Conservation (phyloP, 2,113 vertebrate species). For the Hypanus sabinus region DNA sequence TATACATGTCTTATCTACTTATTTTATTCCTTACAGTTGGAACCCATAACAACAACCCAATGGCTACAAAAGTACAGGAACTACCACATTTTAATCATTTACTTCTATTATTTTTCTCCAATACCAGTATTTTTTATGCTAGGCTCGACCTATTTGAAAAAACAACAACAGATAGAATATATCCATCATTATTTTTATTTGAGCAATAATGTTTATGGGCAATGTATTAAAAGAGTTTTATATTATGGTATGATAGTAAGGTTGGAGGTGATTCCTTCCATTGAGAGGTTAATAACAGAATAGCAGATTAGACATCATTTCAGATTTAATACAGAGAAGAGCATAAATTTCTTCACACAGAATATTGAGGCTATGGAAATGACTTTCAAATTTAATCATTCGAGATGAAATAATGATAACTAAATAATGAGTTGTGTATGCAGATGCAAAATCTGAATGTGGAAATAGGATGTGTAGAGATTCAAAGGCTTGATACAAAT, state of each 20-base stretch:
- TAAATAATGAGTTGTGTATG: not conserved
- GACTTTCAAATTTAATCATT: not conserved
- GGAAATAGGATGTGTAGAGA: not conserved
- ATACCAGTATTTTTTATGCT: not conserved
- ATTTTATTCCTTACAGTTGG: not conserved
- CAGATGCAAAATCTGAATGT: not conserved
- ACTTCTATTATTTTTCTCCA: not conserved
- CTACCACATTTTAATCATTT: not conserved
- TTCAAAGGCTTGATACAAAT: not conserved
- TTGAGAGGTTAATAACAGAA: not conserved
- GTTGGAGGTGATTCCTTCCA: not conserved
- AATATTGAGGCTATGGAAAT: not conserved
- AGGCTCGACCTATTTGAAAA: not conserved
- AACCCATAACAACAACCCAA: too few relatives aligned
- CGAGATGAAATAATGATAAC: not conserved
- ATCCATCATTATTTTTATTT: not conserved
- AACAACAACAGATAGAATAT: not conserved
- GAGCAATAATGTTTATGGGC: not conserved
- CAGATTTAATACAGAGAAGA: not conserved
- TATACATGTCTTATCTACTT: not conserved
- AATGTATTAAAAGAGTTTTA: not conserved
- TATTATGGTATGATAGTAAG: not conserved
- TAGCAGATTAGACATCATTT: too few relatives aligned
- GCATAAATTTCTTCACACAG: not conserved
- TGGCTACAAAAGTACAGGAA: not conserved